Evolutionary conservation across 2,797 vertebrate species (phyloP), one percentile per base, ranked within the genome.

Genomic region (Petrocephalus schoutedeni): DNA sequence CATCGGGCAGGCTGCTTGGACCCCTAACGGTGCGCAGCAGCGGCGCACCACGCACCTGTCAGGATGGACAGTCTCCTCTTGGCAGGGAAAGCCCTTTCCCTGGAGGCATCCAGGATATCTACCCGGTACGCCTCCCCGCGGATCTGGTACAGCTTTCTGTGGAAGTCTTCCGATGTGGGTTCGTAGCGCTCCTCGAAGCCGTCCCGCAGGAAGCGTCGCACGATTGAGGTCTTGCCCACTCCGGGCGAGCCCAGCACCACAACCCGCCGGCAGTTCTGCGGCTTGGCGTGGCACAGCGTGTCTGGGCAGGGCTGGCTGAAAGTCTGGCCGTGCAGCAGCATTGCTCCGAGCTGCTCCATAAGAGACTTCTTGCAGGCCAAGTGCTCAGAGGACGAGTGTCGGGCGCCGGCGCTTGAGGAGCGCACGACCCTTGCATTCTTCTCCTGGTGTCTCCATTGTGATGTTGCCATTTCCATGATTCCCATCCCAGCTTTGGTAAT

Each of bases 61-160:
- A 96, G 94, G 83, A 96, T 96, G n/a, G 96, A 95, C 56, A 96
- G 92, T 0, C 95, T 92, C 53, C 96, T 91, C 90, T 95, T 96
- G 88, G 95, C 96, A 0, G 96, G 95, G 87, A 96, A 96, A 87
- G 93, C 92, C 67, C 95, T 93, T 71, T 96, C 95, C 16, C 93
- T 90, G 36, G 95, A 95, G 2, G 96, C 95, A 71, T 96, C 96
- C 83, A 96, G 92, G 87, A 96, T 91, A 90, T 96, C 96, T 4
- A 96, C 93, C 83, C 95, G 95, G 88, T 96, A 96, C 0, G 92
- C 94, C 14, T 96, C 93, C 21, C 95, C 95, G 7, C 95, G 94
- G 84, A 96, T 96, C 51, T 93, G 94, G 88, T 95, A 96, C 10
- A 96, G 87, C 89, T 96, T 96, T 14, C 95, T 90, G 23, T 95